Evolutionary conservation across 1,140 invertebrate genomes (phyloP).

Genomic region (Drosophila kanapiae): DNA sequence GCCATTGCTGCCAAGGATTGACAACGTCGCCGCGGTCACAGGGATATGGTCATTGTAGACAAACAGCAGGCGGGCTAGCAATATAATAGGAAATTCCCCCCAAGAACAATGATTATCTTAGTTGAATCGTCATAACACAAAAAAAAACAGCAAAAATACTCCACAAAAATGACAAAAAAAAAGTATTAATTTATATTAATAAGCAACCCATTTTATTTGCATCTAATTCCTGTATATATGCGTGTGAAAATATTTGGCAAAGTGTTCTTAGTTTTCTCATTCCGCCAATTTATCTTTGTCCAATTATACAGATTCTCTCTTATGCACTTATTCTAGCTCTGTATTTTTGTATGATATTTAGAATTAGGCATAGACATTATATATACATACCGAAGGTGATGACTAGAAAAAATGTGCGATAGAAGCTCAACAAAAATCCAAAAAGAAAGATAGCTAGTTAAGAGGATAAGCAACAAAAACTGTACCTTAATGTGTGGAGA

Average conservation of each 20-base stretch:
- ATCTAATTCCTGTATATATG: constrained; percentile 42
- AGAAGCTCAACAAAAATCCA: constrained; percentile 72
- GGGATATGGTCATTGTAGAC: constrained; percentile 51
- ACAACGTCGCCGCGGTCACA: constrained; percentile 40
- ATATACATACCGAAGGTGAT: constrained; percentile 15
- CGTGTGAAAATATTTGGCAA: constrained; percentile 6
- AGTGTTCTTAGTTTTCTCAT: constrained; percentile 46
- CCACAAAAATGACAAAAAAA: constrained; percentile 60
- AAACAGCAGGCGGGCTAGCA: constrained; percentile 45
- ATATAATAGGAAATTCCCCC: constrained; percentile 24
- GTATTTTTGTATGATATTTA: constrained; percentile 36
- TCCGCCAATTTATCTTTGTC: constrained; percentile 44
- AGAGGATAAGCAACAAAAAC: constrained; percentile 52
- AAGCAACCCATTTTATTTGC: constrained; percentile 21
- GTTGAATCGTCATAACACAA: constrained; percentile 18
- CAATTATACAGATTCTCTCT: constrained; percentile 17
- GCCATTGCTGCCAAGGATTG: constrained; percentile 82
- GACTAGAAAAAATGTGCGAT: constrained; percentile 38
- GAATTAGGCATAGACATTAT: constrained; percentile 23
- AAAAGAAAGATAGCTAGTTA: constrained; percentile 44
- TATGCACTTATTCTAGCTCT: constrained; percentile 25
- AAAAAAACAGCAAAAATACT: constrained; percentile 57
- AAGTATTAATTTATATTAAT: constrained; percentile 66
- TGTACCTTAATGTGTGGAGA: constrained; percentile 66
- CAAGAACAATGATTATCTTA: constrained; percentile 32